Evolutionary conservation across 2,888 invertebrate species (phyloP).

Genomic region (Euphydryas editha): DNA sequence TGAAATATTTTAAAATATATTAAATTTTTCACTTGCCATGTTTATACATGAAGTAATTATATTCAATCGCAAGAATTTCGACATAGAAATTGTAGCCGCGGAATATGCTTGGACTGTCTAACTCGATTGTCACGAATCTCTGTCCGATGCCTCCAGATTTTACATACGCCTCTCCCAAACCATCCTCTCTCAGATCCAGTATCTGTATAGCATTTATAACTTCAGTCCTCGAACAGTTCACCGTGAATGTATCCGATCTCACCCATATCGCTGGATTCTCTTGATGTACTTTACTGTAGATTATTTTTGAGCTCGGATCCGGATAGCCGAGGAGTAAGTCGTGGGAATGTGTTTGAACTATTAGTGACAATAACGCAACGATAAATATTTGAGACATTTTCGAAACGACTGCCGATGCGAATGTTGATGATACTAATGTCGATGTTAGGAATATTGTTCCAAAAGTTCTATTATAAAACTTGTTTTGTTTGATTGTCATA

Average conservation of each 20-base stretch:
- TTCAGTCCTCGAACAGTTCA: slow-evolving; percentile 61
- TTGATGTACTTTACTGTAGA: slow-evolving; percentile 69
- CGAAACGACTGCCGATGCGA: slow-evolving; percentile 18
- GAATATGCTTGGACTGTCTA: slow-evolving; percentile 65
- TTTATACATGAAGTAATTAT: slow-evolving; percentile 52
- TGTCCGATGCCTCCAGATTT: slow-evolving; percentile 67
- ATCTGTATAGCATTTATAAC: slow-evolving; percentile 68
- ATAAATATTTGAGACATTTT: slow-evolving; percentile 39
- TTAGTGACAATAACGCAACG: slow-evolving; percentile 27
- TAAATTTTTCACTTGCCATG: slow-evolving; percentile 55
- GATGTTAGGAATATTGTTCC: not conserved
- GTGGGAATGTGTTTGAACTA: slow-evolving; percentile 30
- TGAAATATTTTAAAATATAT: not conserved
- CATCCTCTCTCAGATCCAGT: slow-evolving; percentile 62
- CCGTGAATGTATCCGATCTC: slow-evolving; percentile 59
- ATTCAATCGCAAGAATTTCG: slow-evolving; percentile 64
- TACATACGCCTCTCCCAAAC: slow-evolving; percentile 63
- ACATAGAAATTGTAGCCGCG: slow-evolving; percentile 71
- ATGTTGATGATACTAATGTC: slow-evolving; percentile 12
- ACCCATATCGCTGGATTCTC: slow-evolving; percentile 69
- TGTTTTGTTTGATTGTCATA: no score
- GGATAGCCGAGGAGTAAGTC: slow-evolving; percentile 60
- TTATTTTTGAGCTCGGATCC: slow-evolving; percentile 60
- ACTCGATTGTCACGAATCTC: slow-evolving; percentile 61
- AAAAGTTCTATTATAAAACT: not conserved